Conservation (phyloP, 2,113 vertebrate genomes). For the Probosciger aterrimus region DNA sequence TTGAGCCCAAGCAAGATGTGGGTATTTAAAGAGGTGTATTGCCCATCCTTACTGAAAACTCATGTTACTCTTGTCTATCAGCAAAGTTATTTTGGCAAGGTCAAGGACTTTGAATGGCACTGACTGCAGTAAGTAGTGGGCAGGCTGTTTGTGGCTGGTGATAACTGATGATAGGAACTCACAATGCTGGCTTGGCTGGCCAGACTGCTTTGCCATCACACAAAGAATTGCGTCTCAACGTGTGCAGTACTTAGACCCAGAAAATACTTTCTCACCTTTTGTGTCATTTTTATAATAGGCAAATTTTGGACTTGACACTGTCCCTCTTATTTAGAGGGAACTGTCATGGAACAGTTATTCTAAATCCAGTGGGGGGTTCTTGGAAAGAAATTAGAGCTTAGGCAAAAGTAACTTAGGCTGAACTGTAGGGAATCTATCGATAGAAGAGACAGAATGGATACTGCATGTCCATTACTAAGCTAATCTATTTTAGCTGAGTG, state of each 20-base stretch:
- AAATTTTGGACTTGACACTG: not conserved
- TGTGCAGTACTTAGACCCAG: not conserved
- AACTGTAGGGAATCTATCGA: not conserved
- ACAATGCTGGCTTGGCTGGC: not conserved
- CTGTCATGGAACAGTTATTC: not conserved
- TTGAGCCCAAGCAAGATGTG: not conserved
- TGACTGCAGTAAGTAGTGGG: not conserved
- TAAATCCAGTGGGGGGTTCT: not conserved
- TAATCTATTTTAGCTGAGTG: constrained; percentile 32
- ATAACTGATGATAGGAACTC: not conserved
- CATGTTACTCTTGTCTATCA: fast-evolving
- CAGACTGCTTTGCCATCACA: not conserved
- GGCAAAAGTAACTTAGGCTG: not conserved
- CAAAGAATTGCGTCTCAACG: not conserved
- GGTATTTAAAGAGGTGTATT: fast-evolving
- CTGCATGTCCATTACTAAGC: not conserved
- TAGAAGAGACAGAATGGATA: not conserved
- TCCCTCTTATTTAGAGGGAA: not conserved
- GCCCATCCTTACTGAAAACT: fast-evolving
- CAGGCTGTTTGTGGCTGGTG: not conserved
- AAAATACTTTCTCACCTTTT: not conserved
- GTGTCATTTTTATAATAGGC: not conserved
- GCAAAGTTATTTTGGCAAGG: not conserved
- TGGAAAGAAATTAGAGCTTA: not conserved
- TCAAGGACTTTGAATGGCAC: not conserved